Evolutionary conservation across 2,113 vertebrate species (phyloP).

Genomic region (Melanerpes aurifrons): DNA sequence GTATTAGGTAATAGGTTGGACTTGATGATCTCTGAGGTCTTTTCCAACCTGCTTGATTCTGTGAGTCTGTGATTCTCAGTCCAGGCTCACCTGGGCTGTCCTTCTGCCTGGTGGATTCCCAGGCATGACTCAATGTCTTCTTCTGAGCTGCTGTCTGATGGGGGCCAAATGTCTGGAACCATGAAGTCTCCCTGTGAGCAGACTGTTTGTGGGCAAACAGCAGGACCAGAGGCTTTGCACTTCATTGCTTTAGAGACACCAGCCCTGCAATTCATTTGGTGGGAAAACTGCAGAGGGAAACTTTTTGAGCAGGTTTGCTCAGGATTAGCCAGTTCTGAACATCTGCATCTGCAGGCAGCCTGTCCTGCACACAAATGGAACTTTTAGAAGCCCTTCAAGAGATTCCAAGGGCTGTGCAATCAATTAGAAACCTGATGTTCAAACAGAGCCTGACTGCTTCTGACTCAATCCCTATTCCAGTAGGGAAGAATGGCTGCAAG

Average conservation of each 20-base stretch:
- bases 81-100: too few relatives aligned
- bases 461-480: neutral
- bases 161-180: conserved; percentile 11
- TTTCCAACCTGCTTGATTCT: too few relatives aligned
- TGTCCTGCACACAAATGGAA: neutral
- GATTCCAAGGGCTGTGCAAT: conserved; percentile 25
- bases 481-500: neutral
- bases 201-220: neutral
- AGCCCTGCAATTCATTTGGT: neutral
- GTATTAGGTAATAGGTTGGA: too few relatives aligned
- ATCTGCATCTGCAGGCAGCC: conserved; percentile 1
- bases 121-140: neutral
- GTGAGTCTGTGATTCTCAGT: neutral
- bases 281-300: conserved; percentile 3
- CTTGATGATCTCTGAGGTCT: too few relatives aligned
- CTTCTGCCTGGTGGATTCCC: too few relatives aligned
- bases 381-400: neutral
- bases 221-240: neutral
- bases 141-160: neutral
- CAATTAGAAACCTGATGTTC: conserved; percentile 22
- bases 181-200: neutral
- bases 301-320: neutral
- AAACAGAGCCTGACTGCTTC: neutral
- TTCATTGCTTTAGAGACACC: neutral
- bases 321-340: conserved; percentile 9